A percentile compares a stretch with the other conserved stretches of the same genome.
Conservation (phyloP, 2,113 vertebrate genomes). For the Cavia aperea region DNA sequence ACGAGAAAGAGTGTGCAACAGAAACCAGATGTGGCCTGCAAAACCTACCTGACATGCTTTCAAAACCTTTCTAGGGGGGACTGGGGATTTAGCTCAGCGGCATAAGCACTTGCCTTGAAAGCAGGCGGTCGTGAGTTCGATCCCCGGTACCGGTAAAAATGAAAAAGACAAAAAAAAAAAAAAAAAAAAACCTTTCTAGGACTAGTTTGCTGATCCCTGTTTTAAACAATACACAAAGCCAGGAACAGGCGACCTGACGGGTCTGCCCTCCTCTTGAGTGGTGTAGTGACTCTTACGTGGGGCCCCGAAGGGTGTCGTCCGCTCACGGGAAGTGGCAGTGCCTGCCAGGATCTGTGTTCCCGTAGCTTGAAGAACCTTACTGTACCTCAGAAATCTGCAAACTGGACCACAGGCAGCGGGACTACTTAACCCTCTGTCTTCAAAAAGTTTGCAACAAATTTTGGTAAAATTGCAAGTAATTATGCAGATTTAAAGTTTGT, state of each 20-base stretch:
- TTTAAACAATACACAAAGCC: conserved; percentile 34
- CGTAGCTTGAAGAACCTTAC: neutral
- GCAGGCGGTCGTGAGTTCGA: too few species aligned
- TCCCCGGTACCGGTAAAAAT: too few species aligned
- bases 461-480: neutral
- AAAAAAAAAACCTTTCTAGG: neutral
- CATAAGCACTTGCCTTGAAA: too few species aligned
- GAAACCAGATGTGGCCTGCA: neutral
- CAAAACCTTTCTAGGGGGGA: neutral
- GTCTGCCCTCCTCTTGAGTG: neutral
- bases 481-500: neutral
- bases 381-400: neutral
- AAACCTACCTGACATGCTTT: neutral
- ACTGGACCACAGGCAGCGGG: neutral
- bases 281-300: neutral
- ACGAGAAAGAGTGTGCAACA: neutral
- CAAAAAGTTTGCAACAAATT: neutral
- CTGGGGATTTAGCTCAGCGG: too few species aligned
- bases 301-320: neutral
- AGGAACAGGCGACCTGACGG: neutral
- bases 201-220: conserved; percentile 14
- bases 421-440: neutral
- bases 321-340: neutral
- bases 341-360: neutral
- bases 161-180: too few species aligned